Base-by-base conservation (phyloP, 1,140 invertebrate species). In the Globodera ellingtonae region DNA sequence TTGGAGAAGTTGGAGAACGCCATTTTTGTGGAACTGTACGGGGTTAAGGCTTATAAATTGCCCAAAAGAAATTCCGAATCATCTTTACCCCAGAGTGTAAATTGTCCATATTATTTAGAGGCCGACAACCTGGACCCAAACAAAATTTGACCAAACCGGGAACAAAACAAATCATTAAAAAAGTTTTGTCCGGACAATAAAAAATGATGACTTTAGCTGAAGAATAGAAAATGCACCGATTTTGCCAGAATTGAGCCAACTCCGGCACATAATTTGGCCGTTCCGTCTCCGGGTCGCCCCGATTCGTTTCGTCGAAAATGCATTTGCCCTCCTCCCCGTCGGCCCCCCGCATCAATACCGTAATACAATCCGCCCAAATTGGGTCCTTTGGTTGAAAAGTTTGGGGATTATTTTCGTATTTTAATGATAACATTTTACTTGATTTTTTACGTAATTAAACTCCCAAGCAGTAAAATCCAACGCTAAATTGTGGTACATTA, bases 1-100 rank as follows among this genome's bases (percentile, higher is more conserved):
- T 84, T 84, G 21, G 82, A 84, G 59, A 84, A 84, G 77, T 84
- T 84, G 18, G 85, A 87, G 62, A 78, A 84, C n/a, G 6, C n/a
- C 65, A 82, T 24, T 24, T 65, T 46, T 8, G 24, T 67, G 18
- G 75, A 77, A 9, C 75, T 77, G 56, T 24, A 35, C n/a, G 52
- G 21, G 8, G 35, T 47, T 47, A 5, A 74, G 8, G 35, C 59
- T 50, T 4, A 74, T 7, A 72, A 21, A 47, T 21, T 72, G 13
- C 4, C 35, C 44, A 24, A 21, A 52, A 10, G 4, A 50, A 50
- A 18, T n/a, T 18, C 6, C 21, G 72, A 48, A 66, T 67, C 24
- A 35, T 35, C 35, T 35, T 35, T 0, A 35, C 35, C 35, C 35
- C n/a, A n/a, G n/a, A 3, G 1, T 35, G 3, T 35, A 35, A 35